These are phyloP conservation scores for Zaprionus vittiger DNA, from an alignment of 1,140 invertebrate species.

Conservation along the genomic window DNA sequence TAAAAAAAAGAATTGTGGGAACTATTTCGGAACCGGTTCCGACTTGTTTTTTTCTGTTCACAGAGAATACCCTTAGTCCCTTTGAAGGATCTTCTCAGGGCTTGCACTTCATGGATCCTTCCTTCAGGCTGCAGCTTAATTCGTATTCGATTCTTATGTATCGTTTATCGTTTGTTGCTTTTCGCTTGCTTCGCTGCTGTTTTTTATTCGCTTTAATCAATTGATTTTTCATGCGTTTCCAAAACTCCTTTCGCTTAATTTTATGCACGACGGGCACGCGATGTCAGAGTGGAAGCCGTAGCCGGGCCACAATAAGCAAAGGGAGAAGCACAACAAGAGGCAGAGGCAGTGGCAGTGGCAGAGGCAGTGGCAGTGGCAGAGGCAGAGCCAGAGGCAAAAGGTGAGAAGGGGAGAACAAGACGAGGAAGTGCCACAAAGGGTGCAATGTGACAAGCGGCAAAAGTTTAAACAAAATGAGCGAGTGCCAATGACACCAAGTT, in stretches of 20 bases:
- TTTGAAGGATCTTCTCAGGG: background rate
- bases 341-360: background rate
- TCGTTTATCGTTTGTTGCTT: constrained; percentile 5
- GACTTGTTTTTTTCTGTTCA: background rate
- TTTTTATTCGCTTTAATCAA: constrained; percentile 29
- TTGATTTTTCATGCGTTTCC: constrained; percentile 30
- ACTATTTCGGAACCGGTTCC: background rate
- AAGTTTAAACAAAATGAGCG: constrained; percentile 45
- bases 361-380: background rate
- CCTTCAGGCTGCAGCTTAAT: background rate
- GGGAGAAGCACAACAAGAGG: background rate
- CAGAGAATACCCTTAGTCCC: background rate
- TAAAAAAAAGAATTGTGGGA: no score
- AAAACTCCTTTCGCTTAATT: constrained; percentile 31
- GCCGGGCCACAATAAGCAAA: background rate
- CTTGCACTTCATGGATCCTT: background rate
- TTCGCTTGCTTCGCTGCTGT: background rate
- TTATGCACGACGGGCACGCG: constrained; percentile 41
- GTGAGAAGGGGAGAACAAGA: constrained; percentile 1
- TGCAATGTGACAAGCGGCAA: constrained; percentile 28
- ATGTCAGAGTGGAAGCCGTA: constrained; percentile 12
- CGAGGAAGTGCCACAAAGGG: constrained; percentile 4
- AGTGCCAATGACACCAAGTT: constrained; percentile 48
- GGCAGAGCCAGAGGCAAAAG: background rate
- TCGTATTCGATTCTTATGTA: background rate